phyloP scores from a whole-genome alignment of 2,888 invertebrate genomes.

The Poecilobothrus nobilitatus region DNA sequence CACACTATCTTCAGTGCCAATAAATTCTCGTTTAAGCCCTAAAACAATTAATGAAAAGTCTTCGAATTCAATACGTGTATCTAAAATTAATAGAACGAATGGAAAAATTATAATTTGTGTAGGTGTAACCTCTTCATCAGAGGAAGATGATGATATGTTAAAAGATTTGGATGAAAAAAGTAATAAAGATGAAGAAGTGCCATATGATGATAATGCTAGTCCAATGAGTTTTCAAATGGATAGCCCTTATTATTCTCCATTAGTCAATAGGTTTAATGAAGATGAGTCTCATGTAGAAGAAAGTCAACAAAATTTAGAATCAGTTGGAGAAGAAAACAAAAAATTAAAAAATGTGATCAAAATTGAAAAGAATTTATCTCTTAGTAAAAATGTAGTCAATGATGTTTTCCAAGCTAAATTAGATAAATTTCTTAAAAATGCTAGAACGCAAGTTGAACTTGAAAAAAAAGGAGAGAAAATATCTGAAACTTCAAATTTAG shows the following conservation, averaged over 20 bases:
- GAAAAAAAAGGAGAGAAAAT: conserved; percentile 14
- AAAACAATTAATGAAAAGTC: background rate
- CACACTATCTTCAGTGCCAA: background rate
- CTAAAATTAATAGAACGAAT: conserved; percentile 30
- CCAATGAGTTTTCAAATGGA: conserved; percentile 35
- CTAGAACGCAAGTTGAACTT: conserved; percentile 30
- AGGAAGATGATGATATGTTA: conserved; percentile 11
- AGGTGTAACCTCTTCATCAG: conserved; percentile 16
- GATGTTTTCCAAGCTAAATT: conserved; percentile 36
- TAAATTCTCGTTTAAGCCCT: background rate
- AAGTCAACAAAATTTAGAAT: background rate
- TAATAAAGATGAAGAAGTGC: conserved; percentile 9
- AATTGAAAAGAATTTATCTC: conserved; percentile 12
- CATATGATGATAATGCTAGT: conserved; percentile 34
- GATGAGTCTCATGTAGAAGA: background rate
- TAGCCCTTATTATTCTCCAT: conserved; percentile 21
- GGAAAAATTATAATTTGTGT: conserved; percentile 35
- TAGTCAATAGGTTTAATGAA: background rate
- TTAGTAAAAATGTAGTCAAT: conserved; percentile 27
- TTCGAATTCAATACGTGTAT: conserved; percentile 24
- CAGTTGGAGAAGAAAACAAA: background rate
- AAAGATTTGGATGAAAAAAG: background rate
- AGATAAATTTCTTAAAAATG: conserved; percentile 36
- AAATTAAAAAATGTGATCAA: conserved; percentile 21
- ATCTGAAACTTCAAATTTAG: background rate